Evolutionary conservation across 2,797 vertebrate species (phyloP), one percentile per base, ranked within the genome.

Genomic region (Leucoraja ocellata): DNA sequence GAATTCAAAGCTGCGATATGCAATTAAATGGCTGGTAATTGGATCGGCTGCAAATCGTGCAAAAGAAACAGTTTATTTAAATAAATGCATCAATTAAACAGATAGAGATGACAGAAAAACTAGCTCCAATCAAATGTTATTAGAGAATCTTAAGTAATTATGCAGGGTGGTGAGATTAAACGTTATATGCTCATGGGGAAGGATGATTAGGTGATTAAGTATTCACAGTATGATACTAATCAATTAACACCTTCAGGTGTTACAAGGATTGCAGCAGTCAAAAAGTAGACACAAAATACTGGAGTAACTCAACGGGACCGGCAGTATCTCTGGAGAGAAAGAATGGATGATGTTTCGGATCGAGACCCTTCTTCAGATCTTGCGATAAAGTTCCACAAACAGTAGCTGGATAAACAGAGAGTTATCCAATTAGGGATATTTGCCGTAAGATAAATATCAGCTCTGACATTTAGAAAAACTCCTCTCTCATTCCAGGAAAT

Each of bases 1-100:
- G 63, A 36, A 36, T 21, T 13, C 28, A 8, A 28, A n/a, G 83
- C 83, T n/a, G 74, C 36, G 32, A 32, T 32, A 78, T 13, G 32
- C n/a, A 32, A 78, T 32, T 78, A 36, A 78, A 78, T 36, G 61
- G 36, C 18, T 36, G 58, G 7, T 23, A 32, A 88, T 88, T n/a
- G 2, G 16, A 36, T 78, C n/a, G n/a, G n/a, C n/a, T 11, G 16
- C 77, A 36, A 78, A 88, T 36, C 6, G 21, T 16, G 18, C 58
- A 88, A 88, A 32, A 65, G n/a, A 88, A 86, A 65, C 84, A 8
- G 61, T 21, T 68, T 18, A 68, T 88, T 88, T 88, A 65, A 88
- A 88, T 68, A 88, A 88, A n/a, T 58, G 61, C 58, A 28, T 65
- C 58, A 86, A n/a, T 68, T 32, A 36, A 36, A 32, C 16, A 68